Evolutionary conservation across 2,797 vertebrate species (phyloP).

Genomic region (Lophius americanus): DNA sequence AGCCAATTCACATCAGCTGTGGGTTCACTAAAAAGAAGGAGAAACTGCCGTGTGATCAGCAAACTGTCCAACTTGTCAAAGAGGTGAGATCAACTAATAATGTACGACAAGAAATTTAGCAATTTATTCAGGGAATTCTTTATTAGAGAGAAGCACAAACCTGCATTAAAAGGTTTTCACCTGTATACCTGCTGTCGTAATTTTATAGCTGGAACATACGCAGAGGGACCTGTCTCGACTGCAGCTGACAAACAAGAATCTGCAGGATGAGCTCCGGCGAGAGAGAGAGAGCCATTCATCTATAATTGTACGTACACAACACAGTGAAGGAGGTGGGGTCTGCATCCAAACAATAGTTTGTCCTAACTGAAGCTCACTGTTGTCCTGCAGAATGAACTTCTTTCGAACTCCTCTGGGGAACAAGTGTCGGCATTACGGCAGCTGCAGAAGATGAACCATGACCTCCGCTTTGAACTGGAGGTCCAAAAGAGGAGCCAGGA

Average conservation of each 20-base stretch:
- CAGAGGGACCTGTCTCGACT: constrained; percentile 87
- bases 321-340: too few relatives aligned
- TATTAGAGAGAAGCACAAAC: not conserved
- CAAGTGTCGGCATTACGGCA: constrained; percentile 57
- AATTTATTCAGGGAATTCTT: not conserved
- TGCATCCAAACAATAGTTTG: not conserved
- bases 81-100: constrained; percentile 81
- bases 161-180: not conserved
- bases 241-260: constrained; percentile 85
- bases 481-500: constrained; percentile 85
- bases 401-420: constrained; percentile 40
- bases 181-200: not conserved
- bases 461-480: constrained; percentile 87
- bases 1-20: constrained; percentile 59
- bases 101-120: not conserved
- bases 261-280: constrained; percentile 82
- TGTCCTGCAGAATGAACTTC: constrained; percentile 51
- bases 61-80: constrained; percentile 84
- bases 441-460: constrained; percentile 78
- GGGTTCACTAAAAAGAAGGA: constrained; percentile 61
- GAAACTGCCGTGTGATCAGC: constrained; percentile 64
- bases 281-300: constrained; percentile 37
- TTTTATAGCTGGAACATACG: constrained; percentile 87
- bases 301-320: not conserved
- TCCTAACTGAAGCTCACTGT: constrained; percentile 12